Conservation (phyloP, 2,888 invertebrate genomes). For the Litoditis marina region DNA sequence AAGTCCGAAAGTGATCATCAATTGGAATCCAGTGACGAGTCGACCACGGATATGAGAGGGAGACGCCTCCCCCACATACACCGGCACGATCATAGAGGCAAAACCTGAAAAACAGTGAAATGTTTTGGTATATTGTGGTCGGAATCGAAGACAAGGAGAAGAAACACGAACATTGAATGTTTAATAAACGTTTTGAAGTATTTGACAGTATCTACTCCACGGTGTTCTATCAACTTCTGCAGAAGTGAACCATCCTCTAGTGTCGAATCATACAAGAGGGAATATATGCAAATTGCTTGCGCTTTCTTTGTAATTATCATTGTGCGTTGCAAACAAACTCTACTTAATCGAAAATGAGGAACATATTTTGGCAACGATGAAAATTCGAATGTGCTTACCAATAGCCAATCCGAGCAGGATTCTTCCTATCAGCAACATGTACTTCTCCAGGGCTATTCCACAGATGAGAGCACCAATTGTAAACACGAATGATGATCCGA, state of each 20-base stretch:
- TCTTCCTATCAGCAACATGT: constrained; percentile 29
- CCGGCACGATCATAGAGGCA: constrained; percentile 65
- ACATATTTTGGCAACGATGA: no score
- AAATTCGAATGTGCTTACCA: constrained; percentile 15
- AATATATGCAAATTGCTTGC: background rate
- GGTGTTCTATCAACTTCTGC: no score
- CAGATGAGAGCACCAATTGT: constrained; percentile 64
- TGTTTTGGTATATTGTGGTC: no score
- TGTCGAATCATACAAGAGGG: no score
- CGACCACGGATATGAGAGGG: constrained; percentile 65
- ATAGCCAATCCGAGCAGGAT: constrained; percentile 39
- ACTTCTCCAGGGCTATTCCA: constrained; percentile 29
- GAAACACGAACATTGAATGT: no score
- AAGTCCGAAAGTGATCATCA: constrained; percentile 67
- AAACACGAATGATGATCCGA: constrained; percentile 65
- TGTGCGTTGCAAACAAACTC: constrained; percentile 61
- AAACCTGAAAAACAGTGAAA: constrained; percentile 27
- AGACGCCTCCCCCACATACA: constrained; percentile 68
- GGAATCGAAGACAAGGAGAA: no score
- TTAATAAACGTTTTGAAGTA: no score
- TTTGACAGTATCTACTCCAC: no score
- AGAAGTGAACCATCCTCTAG: no score
- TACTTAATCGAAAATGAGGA: no score
- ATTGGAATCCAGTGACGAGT: constrained; percentile 65
- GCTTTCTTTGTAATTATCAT: constrained; percentile 34